Evolutionary conservation across 2,888 invertebrate genomes (phyloP).

Genomic region (Clistopyga incitator): DNA sequence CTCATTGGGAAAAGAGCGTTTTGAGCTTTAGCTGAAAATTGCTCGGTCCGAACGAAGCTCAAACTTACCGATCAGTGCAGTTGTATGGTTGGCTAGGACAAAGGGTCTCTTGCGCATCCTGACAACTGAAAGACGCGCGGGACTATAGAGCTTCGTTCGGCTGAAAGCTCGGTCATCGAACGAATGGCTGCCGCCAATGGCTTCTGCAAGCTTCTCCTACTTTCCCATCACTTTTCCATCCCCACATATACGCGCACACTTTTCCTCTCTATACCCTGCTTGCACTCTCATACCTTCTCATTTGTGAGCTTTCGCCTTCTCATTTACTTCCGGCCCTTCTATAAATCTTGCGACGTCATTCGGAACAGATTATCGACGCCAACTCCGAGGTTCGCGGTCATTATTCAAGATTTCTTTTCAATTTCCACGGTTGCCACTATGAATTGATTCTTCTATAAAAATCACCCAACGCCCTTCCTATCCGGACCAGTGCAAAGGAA

Average conservation of each 20-base stretch:
- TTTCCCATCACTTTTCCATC: slow-evolving; percentile 20
- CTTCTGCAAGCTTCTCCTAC: not conserved
- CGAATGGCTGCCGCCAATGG: slow-evolving; percentile 50
- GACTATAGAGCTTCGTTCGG: slow-evolving; percentile 27
- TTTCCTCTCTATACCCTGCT: not conserved
- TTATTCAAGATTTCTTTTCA: slow-evolving; percentile 69
- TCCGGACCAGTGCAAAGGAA: too few species aligned
- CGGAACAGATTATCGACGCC: slow-evolving; percentile 67
- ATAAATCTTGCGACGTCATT: slow-evolving; percentile 67
- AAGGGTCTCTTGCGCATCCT: slow-evolving; percentile 44
- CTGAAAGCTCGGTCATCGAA: slow-evolving; percentile 61
- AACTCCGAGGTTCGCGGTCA: slow-evolving; percentile 44
- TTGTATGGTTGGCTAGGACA: slow-evolving; percentile 60
- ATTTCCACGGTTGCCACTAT: slow-evolving; percentile 56
- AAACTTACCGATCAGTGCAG: slow-evolving; percentile 16
- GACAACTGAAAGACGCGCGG: slow-evolving; percentile 61
- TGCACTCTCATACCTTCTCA: slow-evolving; percentile 42
- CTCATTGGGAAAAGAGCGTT: slow-evolving; percentile 9
- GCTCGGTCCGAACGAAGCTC: slow-evolving; percentile 23
- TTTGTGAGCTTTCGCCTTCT: slow-evolving; percentile 10
- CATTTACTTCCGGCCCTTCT: slow-evolving; percentile 45
- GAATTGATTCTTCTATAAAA: too few species aligned
- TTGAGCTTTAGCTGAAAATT: slow-evolving; percentile 40
- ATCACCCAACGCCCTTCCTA: too few species aligned
- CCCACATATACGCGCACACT: not conserved